Conservation (phyloP, 2,113 vertebrate species). For the Zingel zingel region DNA sequence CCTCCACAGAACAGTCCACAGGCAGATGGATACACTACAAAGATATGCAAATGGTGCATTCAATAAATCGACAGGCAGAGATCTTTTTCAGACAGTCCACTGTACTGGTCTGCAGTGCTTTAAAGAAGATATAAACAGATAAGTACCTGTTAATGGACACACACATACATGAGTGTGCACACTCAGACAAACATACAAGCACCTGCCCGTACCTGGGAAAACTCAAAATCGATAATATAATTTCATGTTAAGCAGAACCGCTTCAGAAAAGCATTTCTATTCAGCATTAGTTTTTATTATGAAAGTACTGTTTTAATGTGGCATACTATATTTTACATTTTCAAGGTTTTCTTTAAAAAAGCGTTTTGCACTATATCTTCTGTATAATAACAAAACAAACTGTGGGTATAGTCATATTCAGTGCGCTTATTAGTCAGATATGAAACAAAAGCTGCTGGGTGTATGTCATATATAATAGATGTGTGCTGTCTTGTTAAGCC, state of each 20-base stretch:
- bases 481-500: slow-evolving; percentile 84
- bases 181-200: slow-evolving; percentile 61
- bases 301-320: slow-evolving; percentile 42
- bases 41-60: slow-evolving; percentile 87
- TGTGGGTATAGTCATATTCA: slow-evolving; percentile 67
- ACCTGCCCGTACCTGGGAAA: slow-evolving; percentile 67
- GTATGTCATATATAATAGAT: slow-evolving; percentile 85
- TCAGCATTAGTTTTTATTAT: slow-evolving; percentile 32
- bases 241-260: slow-evolving; percentile 61
- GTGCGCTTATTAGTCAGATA: slow-evolving; percentile 80
- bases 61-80: slow-evolving; percentile 85
- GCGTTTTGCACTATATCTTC: slow-evolving; percentile 51
- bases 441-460: slow-evolving; percentile 82
- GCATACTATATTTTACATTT: slow-evolving; percentile 58
- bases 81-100: slow-evolving; percentile 84
- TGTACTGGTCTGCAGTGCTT: slow-evolving; percentile 79
- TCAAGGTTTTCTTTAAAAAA: slow-evolving; percentile 52
- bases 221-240: slow-evolving; percentile 57
- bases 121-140: slow-evolving; percentile 85
- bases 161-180: slow-evolving; percentile 52
- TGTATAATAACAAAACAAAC: slow-evolving; percentile 73
- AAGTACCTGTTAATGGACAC: slow-evolving; percentile 85
- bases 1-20: slow-evolving; percentile 84
- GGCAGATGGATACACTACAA: slow-evolving; percentile 86
- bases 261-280: slow-evolving; percentile 51